These are phyloP conservation scores for Heteromurus nitidus DNA, from an alignment of 2,888 invertebrate species.

Conservation along the genomic window DNA sequence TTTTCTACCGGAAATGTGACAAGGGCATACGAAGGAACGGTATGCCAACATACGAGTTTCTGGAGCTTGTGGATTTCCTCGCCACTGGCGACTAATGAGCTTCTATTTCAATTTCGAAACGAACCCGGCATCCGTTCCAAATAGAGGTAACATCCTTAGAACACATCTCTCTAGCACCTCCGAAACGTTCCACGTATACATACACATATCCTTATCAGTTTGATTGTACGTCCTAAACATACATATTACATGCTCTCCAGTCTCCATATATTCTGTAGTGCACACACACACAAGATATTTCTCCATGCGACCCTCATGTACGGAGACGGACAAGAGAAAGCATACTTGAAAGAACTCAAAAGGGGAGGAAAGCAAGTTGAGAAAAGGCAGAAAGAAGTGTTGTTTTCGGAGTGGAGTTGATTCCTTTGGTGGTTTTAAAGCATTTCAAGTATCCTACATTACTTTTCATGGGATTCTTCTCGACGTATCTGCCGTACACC, in stretches of 20 bases:
- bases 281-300: background rate
- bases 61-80: no score
- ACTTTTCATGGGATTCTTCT: slow-evolving; percentile 10
- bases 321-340: background rate
- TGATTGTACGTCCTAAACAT: background rate
- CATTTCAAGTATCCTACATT: slow-evolving; percentile 5
- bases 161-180: no score
- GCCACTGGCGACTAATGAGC: slow-evolving; percentile 58
- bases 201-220: background rate
- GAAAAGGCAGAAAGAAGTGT: slow-evolving; percentile 2
- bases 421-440: slow-evolving; percentile 17
- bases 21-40: slow-evolving; percentile 9
- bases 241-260: background rate
- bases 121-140: slow-evolving; percentile 42
- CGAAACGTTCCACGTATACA: no score
- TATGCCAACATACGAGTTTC: no score
- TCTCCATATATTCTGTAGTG: background rate
- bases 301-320: no score
- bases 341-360: background rate
- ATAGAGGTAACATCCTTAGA: no score
- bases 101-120: slow-evolving; percentile 66
- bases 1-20: slow-evolving; percentile 50
- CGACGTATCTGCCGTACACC: no score
- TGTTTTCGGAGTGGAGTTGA: slow-evolving; percentile 6
- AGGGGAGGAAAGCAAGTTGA: no score